Conservation (phyloP, 2,888 invertebrate genomes). For the Operophtera brumata region DNA sequence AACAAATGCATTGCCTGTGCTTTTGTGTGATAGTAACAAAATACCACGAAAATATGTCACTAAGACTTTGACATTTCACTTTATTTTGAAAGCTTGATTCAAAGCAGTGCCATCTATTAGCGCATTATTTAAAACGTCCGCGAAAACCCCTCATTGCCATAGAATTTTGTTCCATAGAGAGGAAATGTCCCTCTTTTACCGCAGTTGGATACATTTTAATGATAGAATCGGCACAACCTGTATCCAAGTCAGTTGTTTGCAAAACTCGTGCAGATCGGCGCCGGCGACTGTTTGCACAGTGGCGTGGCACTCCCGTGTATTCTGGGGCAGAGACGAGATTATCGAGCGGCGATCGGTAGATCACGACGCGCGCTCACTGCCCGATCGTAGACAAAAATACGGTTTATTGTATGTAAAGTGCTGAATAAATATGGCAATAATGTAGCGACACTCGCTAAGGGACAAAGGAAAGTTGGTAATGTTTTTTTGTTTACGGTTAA, state of each 20-base stretch:
- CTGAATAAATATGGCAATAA: conserved; percentile 30
- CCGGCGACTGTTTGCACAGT: conserved; percentile 60
- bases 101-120: no score
- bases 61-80: no score
- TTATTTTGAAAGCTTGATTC: no score
- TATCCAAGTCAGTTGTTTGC: conserved; percentile 38
- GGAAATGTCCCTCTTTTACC: no score
- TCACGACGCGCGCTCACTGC: conserved; percentile 42
- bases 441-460: conserved; percentile 20
- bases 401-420: conserved; percentile 36
- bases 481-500: conserved; percentile 4
- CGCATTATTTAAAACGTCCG: no score
- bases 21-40: no score
- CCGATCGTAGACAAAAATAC: conserved; percentile 32
- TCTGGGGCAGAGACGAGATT: conserved; percentile 45
- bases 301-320: conserved; percentile 7
- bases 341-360: conserved; percentile 55
- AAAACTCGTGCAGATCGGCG: conserved; percentile 53
- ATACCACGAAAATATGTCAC: no score
- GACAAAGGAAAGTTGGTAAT: conserved; percentile 17
- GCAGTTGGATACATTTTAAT: neutral
- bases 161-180: no score
- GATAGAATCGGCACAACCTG: conserved; percentile 32
- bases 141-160: no score
- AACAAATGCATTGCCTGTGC: no score